Evolutionary conservation across 2,113 vertebrate genomes (phyloP).

Genomic region (Agelaius tricolor): DNA sequence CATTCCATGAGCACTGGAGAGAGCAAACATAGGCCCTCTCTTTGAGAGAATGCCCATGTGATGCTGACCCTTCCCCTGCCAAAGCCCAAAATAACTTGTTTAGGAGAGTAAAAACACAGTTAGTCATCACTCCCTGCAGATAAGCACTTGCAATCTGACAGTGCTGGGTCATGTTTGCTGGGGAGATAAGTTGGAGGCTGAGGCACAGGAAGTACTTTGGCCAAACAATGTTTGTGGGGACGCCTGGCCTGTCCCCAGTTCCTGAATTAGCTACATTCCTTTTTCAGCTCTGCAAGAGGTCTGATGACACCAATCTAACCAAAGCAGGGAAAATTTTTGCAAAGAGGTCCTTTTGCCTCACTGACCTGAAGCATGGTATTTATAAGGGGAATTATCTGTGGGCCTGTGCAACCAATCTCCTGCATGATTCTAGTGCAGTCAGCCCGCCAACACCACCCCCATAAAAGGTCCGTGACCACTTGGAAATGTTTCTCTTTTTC

Average conservation of each 20-base stretch:
- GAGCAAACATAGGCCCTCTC: background rate
- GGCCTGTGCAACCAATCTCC: background rate
- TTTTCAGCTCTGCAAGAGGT: background rate
- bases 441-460: background rate
- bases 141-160: conserved; percentile 45
- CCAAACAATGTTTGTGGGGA: conserved; percentile 5
- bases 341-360: background rate
- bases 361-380: accelerated
- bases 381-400: background rate
- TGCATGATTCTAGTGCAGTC: background rate
- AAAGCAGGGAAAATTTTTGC: background rate
- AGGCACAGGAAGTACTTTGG: conserved; percentile 37
- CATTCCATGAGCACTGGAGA: background rate
- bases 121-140: conserved; percentile 23
- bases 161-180: conserved; percentile 44
- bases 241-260: background rate
- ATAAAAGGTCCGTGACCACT: background rate
- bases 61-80: background rate
- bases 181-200: conserved; percentile 45
- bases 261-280: conserved; percentile 12
- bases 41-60: background rate
- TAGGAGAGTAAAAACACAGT: conserved; percentile 8
- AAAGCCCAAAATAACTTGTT: conserved; percentile 35
- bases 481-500: background rate
- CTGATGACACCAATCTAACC: background rate